Conservation (phyloP, 2,888 invertebrate genomes). For the Hirtodrosophila alboralis region DNA sequence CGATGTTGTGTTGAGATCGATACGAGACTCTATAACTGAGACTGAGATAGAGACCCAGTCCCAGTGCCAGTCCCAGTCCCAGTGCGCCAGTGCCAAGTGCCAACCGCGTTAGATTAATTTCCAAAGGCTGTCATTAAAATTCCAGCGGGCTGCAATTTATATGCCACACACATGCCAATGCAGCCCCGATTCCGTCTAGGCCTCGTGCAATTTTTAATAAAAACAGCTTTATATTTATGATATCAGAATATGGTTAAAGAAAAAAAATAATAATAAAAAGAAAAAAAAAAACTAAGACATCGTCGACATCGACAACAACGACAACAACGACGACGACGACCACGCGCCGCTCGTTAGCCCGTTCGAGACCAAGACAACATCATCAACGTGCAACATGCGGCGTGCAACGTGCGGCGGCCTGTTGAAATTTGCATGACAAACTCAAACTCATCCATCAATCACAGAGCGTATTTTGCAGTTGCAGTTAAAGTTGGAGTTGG, state of each 20-base stretch:
- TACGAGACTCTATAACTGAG: conserved; percentile 8
- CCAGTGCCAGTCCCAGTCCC: conserved; percentile 45
- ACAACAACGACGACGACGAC: conserved; percentile 42
- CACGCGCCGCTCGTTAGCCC: conserved; percentile 76
- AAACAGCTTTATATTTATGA: conserved; percentile 77
- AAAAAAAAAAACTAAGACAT: conserved; percentile 6
- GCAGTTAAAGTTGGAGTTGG: conserved; percentile 45
- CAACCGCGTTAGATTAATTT: conserved; percentile 77
- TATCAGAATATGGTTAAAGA: conserved; percentile 68
- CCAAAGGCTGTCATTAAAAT: conserved; percentile 80
- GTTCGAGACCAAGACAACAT: conserved; percentile 53
- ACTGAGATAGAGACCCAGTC: conserved; percentile 1
- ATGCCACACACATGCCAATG: conserved; percentile 74
- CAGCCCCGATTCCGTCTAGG: conserved; percentile 44
- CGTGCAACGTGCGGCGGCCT: conserved; percentile 38
- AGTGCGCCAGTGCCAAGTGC: conserved; percentile 53
- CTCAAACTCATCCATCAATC: conserved; percentile 80
- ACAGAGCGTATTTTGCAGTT: conserved; percentile 33
- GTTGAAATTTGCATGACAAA: conserved; percentile 80
- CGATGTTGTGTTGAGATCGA: conserved; percentile 59
- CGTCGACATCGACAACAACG: conserved; percentile 9
- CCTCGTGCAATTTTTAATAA: conserved; percentile 75
- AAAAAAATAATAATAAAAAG: conserved; percentile 5
- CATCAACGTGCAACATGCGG: conserved; percentile 46
- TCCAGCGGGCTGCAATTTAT: conserved; percentile 78